Evolutionary conservation across 2,113 vertebrate genomes (phyloP).

Genomic region (Alces alces): DNA sequence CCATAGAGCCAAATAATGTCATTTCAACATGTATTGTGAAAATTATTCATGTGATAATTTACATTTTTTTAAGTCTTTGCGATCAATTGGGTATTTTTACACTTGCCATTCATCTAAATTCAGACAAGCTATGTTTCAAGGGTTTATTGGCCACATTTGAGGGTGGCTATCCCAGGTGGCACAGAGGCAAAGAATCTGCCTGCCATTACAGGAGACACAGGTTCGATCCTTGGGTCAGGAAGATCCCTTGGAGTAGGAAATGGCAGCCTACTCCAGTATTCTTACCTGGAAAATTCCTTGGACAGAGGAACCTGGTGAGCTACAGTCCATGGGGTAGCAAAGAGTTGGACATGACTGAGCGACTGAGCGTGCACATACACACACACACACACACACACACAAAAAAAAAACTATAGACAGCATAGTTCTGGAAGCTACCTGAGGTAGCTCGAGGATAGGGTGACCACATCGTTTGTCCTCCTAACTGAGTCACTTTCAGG

Average conservation of each 20-base stretch:
- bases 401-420: no score
- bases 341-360: not conserved
- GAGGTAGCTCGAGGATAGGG: no score
- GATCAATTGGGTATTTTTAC: not conserved
- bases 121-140: not conserved
- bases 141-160: not conserved
- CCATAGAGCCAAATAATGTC: not conserved
- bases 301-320: not conserved
- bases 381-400: not conserved
- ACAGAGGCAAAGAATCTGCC: not conserved
- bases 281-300: not conserved
- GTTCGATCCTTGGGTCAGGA: not conserved
- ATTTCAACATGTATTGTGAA: not conserved
- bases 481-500: not conserved
- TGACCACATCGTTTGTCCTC: not conserved
- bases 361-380: accelerated
- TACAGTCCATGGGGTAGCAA: not conserved
- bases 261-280: not conserved
- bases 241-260: not conserved
- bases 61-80: not conserved
- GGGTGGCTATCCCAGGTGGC: not conserved
- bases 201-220: not conserved
- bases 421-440: not conserved
- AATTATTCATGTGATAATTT: not conserved
- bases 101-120: not conserved